Conservation (phyloP, 1,140 invertebrate species). For the Drosophila ohnishii region DNA sequence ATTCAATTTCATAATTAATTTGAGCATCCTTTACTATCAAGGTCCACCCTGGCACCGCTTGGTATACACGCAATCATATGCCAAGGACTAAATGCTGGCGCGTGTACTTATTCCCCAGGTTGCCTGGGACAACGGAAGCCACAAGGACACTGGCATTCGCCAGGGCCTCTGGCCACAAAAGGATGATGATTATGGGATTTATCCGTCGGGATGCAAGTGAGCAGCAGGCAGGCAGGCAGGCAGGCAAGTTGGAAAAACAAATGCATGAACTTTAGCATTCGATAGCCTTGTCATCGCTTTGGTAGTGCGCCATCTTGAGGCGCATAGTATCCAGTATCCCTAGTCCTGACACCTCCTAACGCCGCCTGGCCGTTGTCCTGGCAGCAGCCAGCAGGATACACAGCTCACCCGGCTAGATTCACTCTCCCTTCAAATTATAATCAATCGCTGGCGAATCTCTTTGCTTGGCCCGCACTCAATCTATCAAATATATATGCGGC, state of each 20-base stretch:
- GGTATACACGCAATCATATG: slow-evolving; percentile 1
- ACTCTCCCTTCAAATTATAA: slow-evolving; percentile 24
- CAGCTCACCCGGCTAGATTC: too few relatives aligned
- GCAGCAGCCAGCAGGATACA: neutral
- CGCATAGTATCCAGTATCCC: neutral
- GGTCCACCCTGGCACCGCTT: neutral
- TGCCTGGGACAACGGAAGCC: slow-evolving; percentile 25
- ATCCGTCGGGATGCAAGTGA: neutral
- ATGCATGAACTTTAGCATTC: slow-evolving; percentile 9
- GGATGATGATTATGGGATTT: slow-evolving; percentile 17
- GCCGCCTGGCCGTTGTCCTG: slow-evolving; percentile 5
- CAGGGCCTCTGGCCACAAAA: neutral
- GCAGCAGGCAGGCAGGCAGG: neutral
- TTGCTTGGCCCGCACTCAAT: slow-evolving; percentile 12
- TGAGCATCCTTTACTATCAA: neutral
- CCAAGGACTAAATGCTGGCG: slow-evolving; percentile 26
- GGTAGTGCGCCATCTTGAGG: neutral
- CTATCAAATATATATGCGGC: slow-evolving; percentile 19
- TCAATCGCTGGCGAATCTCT: slow-evolving; percentile 30
- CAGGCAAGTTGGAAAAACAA: neutral
- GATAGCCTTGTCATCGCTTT: slow-evolving; percentile 6
- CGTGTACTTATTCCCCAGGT: slow-evolving; percentile 26
- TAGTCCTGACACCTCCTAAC: neutral
- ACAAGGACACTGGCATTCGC: neutral
- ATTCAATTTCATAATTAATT: too few relatives aligned